These are phyloP conservation scores for Saccopteryx leptura DNA, from an alignment of 2,113 vertebrate species.

Conservation along the genomic window DNA sequence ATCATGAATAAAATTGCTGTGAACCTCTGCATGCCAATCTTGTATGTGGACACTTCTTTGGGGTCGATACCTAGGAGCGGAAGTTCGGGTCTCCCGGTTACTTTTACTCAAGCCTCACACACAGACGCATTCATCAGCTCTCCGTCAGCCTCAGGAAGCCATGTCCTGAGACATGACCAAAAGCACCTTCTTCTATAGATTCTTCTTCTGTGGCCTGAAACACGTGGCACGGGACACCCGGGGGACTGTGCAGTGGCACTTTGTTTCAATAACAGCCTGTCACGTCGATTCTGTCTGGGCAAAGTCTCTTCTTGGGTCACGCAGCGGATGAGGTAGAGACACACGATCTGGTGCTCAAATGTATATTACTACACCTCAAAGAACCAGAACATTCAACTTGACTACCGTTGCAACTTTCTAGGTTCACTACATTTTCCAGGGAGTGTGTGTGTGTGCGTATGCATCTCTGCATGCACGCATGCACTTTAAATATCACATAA, in stretches of 20 bases:
- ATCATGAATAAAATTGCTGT: neutral
- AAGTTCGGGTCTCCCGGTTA: neutral
- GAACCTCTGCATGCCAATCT: neutral
- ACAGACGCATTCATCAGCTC: neutral
- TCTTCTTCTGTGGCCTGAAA: neutral
- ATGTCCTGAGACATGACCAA: neutral
- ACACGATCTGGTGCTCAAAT: neutral
- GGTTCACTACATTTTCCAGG: neutral
- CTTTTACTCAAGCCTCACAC: neutral
- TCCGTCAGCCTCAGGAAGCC: neutral
- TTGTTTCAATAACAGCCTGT: neutral
- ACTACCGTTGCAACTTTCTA: neutral
- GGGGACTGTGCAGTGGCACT: neutral
- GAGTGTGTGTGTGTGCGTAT: neutral
- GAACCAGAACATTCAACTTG: neutral
- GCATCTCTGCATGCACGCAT: neutral
- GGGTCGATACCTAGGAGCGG: neutral
- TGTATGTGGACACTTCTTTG: neutral
- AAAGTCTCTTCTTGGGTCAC: neutral
- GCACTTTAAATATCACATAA: neutral
- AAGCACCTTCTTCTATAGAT: no score
- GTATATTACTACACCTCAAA: neutral
- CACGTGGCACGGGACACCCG: accelerated
- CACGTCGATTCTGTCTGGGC: neutral
- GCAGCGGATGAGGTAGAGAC: neutral